A percentile compares a stretch with the other conserved stretches of the same genome.
These are phyloP conservation scores for Spodoptera litura DNA, from an alignment of 1,140 invertebrate genomes.

Conservation along the genomic window DNA sequence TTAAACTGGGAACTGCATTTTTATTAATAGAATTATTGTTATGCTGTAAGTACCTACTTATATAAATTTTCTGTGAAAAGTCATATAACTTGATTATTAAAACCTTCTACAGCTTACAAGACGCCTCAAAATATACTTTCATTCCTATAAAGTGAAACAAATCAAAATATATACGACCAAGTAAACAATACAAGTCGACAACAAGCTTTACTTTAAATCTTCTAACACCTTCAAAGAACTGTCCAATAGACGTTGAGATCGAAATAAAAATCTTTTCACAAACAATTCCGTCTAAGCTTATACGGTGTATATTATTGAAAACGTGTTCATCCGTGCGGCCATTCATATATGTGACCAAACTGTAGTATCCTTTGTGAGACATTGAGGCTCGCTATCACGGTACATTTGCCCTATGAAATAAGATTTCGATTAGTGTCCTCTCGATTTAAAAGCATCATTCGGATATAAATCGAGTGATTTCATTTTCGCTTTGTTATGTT, in stretches of 20 bases:
- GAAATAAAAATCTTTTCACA: conserved; percentile 8
- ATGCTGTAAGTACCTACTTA: no score
- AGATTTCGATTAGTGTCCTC: conserved; percentile 74
- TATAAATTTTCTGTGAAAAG: no score
- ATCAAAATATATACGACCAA: no score
- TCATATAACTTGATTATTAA: no score
- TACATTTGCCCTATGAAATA: conserved; percentile 77
- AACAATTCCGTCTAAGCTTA: conserved; percentile 16
- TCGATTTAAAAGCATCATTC: conserved; percentile 49
- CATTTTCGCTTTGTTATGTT: not conserved
- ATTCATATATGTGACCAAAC: conserved; percentile 39
- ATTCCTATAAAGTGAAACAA: no score
- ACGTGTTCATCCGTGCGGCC: conserved; percentile 44
- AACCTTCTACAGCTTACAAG: no score
- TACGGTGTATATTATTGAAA: conserved; percentile 47
- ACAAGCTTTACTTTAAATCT: not conserved
- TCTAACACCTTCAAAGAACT: not conserved
- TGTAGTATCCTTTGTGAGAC: conserved; percentile 62
- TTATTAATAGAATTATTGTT: no score
- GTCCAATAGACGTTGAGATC: not conserved
- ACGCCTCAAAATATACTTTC: no score
- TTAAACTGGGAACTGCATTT: no score
- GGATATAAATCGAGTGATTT: conserved; percentile 41
- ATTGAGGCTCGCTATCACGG: conserved; percentile 73
- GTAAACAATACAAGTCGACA: not conserved